These are phyloP conservation scores for Equus quagga DNA, from an alignment of 2,113 vertebrate genomes.

Conservation along the genomic window DNA sequence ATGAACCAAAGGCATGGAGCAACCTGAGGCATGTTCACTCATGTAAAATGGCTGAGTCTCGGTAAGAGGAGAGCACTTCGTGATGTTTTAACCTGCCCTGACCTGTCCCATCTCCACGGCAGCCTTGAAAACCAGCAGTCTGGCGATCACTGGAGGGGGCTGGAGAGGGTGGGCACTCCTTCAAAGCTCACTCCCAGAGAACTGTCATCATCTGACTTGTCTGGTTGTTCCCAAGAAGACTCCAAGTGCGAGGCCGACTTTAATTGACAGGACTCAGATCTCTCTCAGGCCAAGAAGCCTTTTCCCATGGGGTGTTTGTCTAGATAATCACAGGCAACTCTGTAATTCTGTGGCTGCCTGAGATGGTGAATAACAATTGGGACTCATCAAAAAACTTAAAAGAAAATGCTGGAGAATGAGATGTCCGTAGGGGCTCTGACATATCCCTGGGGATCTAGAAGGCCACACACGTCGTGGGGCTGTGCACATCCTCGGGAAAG, in stretches of 20 bases:
- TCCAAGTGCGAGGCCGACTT: background rate
- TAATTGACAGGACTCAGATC: background rate
- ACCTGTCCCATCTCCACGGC: background rate
- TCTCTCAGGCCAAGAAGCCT: background rate
- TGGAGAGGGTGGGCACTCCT: background rate
- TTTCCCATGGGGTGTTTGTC: background rate
- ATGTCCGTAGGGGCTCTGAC: background rate
- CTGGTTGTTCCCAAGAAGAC: background rate
- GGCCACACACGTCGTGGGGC: background rate
- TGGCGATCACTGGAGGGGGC: background rate
- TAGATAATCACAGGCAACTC: background rate
- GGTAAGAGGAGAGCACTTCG: background rate
- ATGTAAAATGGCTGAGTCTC: background rate
- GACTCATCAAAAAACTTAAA: background rate
- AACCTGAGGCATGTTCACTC: background rate
- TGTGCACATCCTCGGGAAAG: background rate
- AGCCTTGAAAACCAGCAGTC: background rate
- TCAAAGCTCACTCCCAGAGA: background rate
- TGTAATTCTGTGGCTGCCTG: background rate
- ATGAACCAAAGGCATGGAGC: background rate
- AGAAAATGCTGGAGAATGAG: background rate
- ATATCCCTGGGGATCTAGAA: too few relatives aligned
- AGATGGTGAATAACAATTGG: background rate
- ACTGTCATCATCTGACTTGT: background rate
- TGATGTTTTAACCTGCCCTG: background rate